Evolutionary conservation across 2,888 invertebrate genomes (phyloP).

Genomic region (Thereva nobilitata): DNA sequence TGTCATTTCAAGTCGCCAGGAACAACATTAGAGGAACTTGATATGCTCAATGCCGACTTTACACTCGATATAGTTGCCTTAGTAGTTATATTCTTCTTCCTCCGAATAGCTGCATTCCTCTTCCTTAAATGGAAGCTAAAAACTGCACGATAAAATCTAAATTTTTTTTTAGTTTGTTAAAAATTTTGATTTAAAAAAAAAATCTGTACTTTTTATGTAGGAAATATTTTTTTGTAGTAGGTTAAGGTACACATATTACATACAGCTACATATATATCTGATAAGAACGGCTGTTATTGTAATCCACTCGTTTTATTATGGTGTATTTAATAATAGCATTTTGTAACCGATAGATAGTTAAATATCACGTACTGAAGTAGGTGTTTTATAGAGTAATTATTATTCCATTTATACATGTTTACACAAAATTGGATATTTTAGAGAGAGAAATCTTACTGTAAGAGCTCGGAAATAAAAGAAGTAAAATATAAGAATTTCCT

Average conservation of each 20-base stretch:
- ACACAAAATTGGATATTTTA: too few relatives aligned
- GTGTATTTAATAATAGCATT: background rate
- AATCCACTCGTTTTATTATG: too few relatives aligned
- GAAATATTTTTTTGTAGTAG: background rate
- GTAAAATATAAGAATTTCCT: too few relatives aligned
- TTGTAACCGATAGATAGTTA: background rate
- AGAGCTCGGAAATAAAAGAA: too few relatives aligned
- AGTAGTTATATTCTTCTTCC: slow-evolving; percentile 75
- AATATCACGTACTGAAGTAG: too few relatives aligned
- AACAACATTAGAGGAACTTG: slow-evolving; percentile 83
- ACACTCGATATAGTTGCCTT: slow-evolving; percentile 79
- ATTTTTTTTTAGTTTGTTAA: too few relatives aligned
- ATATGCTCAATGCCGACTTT: slow-evolving; percentile 81
- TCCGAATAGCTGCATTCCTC: slow-evolving; percentile 80
- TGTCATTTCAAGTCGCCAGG: slow-evolving; percentile 84
- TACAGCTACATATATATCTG: background rate
- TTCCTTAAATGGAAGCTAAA: slow-evolving; percentile 87
- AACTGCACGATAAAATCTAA: slow-evolving; percentile 69
- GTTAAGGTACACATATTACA: background rate
- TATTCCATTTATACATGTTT: background rate
- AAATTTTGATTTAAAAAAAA: too few relatives aligned
- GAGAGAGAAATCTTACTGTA: too few relatives aligned
- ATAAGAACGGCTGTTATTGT: background rate
- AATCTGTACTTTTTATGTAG: too few relatives aligned
- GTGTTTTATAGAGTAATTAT: too few relatives aligned